Percentiles rank a stretch among this genome's conserved stretches.
These are phyloP conservation scores for Orthosia incerta DNA, from an alignment of 2,888 invertebrate genomes.

Conservation along the genomic window DNA sequence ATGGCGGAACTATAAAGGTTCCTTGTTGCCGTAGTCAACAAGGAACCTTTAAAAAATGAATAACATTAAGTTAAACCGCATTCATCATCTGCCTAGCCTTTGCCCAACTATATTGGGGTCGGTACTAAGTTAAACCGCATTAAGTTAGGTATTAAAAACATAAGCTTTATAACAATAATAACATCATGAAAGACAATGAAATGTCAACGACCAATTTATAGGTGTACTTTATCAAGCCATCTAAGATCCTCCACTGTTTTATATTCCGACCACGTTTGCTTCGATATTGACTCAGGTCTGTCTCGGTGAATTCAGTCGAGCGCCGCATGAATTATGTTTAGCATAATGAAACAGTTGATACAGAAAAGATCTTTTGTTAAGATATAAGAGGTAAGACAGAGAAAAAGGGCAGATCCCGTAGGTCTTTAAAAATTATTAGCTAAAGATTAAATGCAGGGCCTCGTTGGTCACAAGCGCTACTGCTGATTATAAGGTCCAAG, in stretches of 20 bases:
- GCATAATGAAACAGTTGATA: slow-evolving; percentile 44
- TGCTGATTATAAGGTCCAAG: no score
- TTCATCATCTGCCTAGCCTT: no score
- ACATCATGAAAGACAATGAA: slow-evolving; percentile 14
- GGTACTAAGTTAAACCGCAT: no score
- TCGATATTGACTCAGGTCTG: slow-evolving; percentile 50
- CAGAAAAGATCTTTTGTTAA: slow-evolving; percentile 13
- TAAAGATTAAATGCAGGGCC: no score
- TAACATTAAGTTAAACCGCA: no score
- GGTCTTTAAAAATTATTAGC: no score
- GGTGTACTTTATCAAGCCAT: slow-evolving; percentile 32
- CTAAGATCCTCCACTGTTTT: slow-evolving; percentile 20
- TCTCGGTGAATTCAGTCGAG: slow-evolving; percentile 38
- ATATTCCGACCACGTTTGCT: slow-evolving; percentile 37
- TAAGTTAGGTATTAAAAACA: background rate
- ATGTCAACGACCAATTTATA: slow-evolving; percentile 33
- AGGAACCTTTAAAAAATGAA: no score
- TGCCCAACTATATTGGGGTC: no score
- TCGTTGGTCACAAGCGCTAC: no score
- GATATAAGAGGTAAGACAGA: background rate
- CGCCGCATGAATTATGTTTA: slow-evolving; percentile 48
- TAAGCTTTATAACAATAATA: background rate
- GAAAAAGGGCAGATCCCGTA: background rate
- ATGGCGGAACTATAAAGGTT: no score
- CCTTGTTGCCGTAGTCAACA: no score